phyloP scores from a whole-genome alignment of 2,888 invertebrate species.

The Ophion slaviceki region DNA sequence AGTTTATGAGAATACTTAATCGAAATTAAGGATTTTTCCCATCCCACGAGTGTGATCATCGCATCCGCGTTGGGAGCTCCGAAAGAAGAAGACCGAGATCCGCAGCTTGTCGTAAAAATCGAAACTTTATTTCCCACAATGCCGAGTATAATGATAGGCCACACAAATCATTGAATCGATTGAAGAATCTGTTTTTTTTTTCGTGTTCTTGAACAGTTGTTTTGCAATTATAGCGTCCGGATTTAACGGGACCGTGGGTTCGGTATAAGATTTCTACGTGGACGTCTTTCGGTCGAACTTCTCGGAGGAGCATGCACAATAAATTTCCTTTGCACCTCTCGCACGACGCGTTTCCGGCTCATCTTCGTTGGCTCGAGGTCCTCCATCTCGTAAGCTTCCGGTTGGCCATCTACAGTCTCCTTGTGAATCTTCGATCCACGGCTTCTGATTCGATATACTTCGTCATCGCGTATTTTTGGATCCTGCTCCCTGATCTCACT shows the following conservation, averaged over 20 bases:
- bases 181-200: background rate
- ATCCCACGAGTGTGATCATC: too few species aligned
- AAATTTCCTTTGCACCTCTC: background rate
- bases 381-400: background rate
- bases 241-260: background rate
- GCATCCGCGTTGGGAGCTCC: too few species aligned
- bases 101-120: constrained; percentile 10
- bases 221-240: background rate
- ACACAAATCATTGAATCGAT: constrained; percentile 7
- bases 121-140: constrained; percentile 28
- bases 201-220: background rate
- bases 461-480: background rate
- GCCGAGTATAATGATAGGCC: background rate
- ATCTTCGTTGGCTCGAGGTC: background rate
- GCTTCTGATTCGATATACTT: background rate
- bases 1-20: too few species aligned
- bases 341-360: background rate
- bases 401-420: background rate
- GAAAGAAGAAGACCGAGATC: background rate
- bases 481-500: background rate
- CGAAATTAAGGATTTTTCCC: too few species aligned
- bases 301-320: too few species aligned
- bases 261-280: too few species aligned
- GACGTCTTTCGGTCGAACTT: too few species aligned
- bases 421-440: background rate